phyloP scores from a whole-genome alignment of 2,888 invertebrate species.

The Trissonchulus sp. region DNA sequence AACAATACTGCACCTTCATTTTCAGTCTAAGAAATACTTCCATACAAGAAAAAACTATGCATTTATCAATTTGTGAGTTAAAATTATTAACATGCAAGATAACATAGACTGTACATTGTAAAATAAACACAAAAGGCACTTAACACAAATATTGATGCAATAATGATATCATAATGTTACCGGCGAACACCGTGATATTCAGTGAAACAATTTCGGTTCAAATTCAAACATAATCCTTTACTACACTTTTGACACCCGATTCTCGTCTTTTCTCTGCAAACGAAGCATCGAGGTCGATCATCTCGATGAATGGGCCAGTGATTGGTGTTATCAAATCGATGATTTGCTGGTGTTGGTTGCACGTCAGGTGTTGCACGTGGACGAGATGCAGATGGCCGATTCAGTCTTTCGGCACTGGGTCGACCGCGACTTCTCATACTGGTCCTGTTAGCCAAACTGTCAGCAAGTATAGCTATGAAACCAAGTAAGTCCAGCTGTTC shows the following conservation, averaged over 20 bases:
- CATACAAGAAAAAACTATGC: too few species aligned
- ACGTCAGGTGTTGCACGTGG: conserved; percentile 2
- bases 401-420: background rate
- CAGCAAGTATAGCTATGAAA: background rate
- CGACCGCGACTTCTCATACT: background rate
- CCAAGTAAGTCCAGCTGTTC: background rate
- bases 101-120: too few species aligned
- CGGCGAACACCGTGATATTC: background rate
- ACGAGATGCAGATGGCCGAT: background rate
- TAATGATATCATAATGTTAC: too few species aligned
- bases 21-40: too few species aligned
- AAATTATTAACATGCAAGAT: too few species aligned
- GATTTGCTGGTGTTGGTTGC: background rate
- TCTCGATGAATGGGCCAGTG: background rate
- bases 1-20: too few species aligned
- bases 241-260: conserved; percentile 23
- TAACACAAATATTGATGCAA: too few species aligned
- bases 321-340: background rate
- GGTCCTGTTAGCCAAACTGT: background rate
- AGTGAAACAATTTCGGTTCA: background rate
- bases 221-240: conserved; percentile 5
- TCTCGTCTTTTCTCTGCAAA: conserved; percentile 1
- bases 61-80: too few species aligned
- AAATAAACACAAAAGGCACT: too few species aligned
- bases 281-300: background rate